Conservation (phyloP, 2,113 vertebrate genomes). For the Hyla sarda region DNA sequence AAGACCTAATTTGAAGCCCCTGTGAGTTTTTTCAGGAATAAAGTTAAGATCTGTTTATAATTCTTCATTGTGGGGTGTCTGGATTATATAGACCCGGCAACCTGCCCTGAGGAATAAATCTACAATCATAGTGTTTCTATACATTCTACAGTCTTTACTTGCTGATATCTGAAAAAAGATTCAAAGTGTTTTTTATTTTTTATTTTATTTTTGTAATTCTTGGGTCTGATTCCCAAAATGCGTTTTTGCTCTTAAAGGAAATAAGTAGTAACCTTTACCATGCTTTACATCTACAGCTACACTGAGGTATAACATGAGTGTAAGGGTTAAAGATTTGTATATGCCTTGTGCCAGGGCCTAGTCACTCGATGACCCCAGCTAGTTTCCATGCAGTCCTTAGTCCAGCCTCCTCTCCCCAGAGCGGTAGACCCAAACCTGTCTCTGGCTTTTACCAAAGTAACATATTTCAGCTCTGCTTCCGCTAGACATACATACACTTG, state of each 20-base stretch:
- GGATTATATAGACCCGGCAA: constrained; percentile 40
- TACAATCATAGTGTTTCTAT: not conserved
- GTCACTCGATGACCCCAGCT: too few relatives aligned
- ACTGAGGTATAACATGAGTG: too few relatives aligned
- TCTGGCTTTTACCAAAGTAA: too few relatives aligned
- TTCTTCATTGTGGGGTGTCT: constrained; percentile 45
- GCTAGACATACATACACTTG: too few relatives aligned
- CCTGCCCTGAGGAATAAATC: constrained; percentile 36
- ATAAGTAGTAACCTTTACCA: not conserved
- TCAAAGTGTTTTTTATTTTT: not conserved
- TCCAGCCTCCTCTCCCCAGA: too few relatives aligned
- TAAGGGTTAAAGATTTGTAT: too few relatives aligned
- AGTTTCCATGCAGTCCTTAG: too few relatives aligned
- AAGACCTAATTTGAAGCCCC: constrained; percentile 45
- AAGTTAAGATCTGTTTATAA: constrained; percentile 49
- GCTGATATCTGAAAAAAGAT: constrained; percentile 25
- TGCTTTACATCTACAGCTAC: not conserved
- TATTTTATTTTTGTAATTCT: constrained; percentile 23
- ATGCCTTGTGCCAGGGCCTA: too few relatives aligned
- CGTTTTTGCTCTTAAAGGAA: not conserved
- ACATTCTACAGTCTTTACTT: constrained; percentile 37
- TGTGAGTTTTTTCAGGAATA: constrained; percentile 43
- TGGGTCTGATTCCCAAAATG: constrained; percentile 27
- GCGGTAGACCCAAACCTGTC: too few relatives aligned
- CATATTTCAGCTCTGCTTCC: too few relatives aligned